Evolutionary conservation across 2,113 vertebrate species (phyloP).

Genomic region (Neotragus pygmaeus): DNA sequence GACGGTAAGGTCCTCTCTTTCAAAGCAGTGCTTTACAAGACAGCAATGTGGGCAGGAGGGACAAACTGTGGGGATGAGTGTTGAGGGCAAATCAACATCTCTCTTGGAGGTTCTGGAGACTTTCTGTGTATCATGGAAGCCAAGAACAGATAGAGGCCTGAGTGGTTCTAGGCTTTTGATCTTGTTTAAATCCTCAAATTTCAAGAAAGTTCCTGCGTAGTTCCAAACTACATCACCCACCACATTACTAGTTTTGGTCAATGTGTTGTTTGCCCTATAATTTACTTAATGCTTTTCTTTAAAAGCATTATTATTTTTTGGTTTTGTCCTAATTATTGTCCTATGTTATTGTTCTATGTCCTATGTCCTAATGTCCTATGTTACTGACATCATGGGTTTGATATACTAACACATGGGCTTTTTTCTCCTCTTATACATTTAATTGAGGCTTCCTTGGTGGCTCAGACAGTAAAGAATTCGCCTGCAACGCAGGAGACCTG

Average conservation of each 20-base stretch:
- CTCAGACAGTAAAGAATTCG: not conserved
- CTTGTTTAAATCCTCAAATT: not conserved
- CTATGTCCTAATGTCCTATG: not conserved
- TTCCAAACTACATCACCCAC: not conserved
- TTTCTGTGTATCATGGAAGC: not conserved
- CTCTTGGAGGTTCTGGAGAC: not conserved
- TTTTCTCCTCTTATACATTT: not conserved
- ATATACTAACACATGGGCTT: not conserved
- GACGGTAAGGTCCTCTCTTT: not conserved
- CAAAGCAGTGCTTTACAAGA: not conserved
- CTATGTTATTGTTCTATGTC: not conserved
- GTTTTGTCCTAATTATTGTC: not conserved
- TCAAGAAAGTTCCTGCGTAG: not conserved
- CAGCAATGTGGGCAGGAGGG: not conserved
- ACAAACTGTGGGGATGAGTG: not conserved
- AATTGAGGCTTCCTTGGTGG: not conserved
- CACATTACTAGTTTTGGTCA: not conserved
- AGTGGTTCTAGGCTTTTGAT: not conserved
- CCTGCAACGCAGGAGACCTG: not conserved
- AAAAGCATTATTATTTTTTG: not conserved
- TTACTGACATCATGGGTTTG: not conserved
- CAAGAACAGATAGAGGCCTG: not conserved
- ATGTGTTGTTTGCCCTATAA: not conserved
- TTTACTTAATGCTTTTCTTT: conserved; percentile 9
- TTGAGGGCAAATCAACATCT: not conserved